Percentiles rank a stretch among this genome's conserved stretches.
Conservation (phyloP, 2,797 vertebrate species). For the Chrysocyon brachyurus region DNA sequence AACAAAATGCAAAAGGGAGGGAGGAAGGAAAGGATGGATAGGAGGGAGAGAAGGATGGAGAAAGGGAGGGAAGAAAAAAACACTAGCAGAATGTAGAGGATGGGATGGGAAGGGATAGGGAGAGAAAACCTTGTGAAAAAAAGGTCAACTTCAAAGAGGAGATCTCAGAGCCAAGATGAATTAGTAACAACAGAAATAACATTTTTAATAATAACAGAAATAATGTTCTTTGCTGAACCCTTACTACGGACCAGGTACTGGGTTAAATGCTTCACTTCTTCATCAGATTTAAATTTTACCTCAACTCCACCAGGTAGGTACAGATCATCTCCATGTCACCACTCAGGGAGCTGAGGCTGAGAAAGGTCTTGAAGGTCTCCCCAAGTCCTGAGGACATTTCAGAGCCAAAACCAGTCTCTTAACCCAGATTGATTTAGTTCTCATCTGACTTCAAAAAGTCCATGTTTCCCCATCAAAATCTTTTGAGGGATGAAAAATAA, state of each 20-base stretch:
- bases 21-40: not conserved
- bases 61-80: not conserved
- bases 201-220: slow-evolving; percentile 46
- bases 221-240: slow-evolving; percentile 14
- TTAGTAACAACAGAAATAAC: not conserved
- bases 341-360: not conserved
- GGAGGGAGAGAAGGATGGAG: too few relatives aligned
- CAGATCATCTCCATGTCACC: not conserved
- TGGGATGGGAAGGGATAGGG: not conserved
- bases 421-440: not conserved
- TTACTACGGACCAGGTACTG: not conserved
- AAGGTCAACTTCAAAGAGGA: slow-evolving; percentile 2
- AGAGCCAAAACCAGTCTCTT: slow-evolving; percentile 18
- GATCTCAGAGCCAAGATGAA: not conserved
- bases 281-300: not conserved
- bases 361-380: not conserved
- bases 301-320: not conserved
- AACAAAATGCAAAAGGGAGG: not conserved
- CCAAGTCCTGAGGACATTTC: not conserved
- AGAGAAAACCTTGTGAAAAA: not conserved
- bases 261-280: not conserved
- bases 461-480: slow-evolving; percentile 12
- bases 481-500: not conserved
- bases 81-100: slow-evolving; percentile 23
- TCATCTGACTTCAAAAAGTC: slow-evolving; percentile 50